Base-by-base conservation (phyloP, 2,113 vertebrate genomes). In the Haemorhous mexicanus region DNA sequence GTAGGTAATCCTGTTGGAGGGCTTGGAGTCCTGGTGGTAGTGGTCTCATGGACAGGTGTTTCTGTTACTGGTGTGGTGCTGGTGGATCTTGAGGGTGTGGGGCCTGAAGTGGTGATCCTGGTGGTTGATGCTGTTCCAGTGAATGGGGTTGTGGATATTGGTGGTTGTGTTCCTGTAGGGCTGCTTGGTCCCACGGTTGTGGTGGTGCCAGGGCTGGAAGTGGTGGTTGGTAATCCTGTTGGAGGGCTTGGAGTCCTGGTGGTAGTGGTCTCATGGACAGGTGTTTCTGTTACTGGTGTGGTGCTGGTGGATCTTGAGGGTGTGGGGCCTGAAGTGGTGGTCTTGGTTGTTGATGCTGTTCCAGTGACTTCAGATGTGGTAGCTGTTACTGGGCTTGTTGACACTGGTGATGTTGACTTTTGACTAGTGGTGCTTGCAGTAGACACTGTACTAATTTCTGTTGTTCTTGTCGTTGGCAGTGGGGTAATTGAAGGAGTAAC, bases 61-160 rank as follows among this genome's bases (percentile, higher is more conserved):
- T 12, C 10, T 1, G 13, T 61, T n/a, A 61, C 13, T 50, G 10
- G 10, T 15, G 87, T 72, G 72, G 76, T 62, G 75, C 55, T 74
- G 66, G 75, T 72, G 21, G 85, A 79, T 22, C 35, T 43, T 53
- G 79, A 41, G 26, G 41, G 7, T 1, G 79, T 84, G 27, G 84
- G 76, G 2, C 16, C 61, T 0, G 12, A 63, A 14, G 61, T 41
- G 14, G 70, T 89, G 7, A 12, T 53, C 50, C 33, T 68, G 39
- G 10, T 1, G 2, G 76, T 70, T 0, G 33, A 20, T 66, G 0
- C 7, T 17, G 6, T 27, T 63, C 0, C 1, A 41, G 30, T 62
- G 26, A 15, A 17, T 43, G 43, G 43, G 43, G 43, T 43, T 43
- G 43, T 43, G 15, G 43, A 43, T 43, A 43, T 7, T 43, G 43